Evolutionary conservation across 1,140 invertebrate species (phyloP).

Genomic region (Drosophila simulans): DNA sequence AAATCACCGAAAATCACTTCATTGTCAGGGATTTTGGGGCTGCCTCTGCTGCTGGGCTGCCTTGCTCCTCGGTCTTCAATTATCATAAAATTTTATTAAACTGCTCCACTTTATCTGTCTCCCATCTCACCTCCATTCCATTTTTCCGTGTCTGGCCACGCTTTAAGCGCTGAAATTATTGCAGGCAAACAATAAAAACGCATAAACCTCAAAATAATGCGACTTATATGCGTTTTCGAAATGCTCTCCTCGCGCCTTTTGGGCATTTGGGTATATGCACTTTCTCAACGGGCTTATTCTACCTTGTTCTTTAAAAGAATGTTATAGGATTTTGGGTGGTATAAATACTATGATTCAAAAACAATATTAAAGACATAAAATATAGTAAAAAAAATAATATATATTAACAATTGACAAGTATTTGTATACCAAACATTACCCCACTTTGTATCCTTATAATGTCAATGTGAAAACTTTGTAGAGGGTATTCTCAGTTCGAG

Average conservation of each 20-base stretch:
- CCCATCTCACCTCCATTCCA: slow-evolving; percentile 32
- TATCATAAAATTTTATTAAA: slow-evolving; percentile 79
- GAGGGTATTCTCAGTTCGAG: slow-evolving; percentile 12
- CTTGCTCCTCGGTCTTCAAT: slow-evolving; percentile 57
- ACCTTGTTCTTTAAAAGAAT: neutral
- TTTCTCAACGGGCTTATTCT: neutral
- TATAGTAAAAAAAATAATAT: too few relatives aligned
- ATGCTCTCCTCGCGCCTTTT: slow-evolving; percentile 3
- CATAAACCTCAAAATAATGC: slow-evolving; percentile 76
- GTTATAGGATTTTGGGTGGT: too few relatives aligned
- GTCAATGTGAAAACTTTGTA: neutral
- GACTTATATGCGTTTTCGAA: slow-evolving; percentile 50
- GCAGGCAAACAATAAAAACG: slow-evolving; percentile 75
- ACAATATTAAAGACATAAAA: neutral
- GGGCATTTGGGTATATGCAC: neutral
- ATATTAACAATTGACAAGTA: too few relatives aligned
- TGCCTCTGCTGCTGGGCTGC: slow-evolving; percentile 2
- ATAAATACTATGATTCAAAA: too few relatives aligned
- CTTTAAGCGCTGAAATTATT: slow-evolving; percentile 78
- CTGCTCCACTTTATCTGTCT: slow-evolving; percentile 78
- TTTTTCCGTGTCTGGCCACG: slow-evolving; percentile 43
- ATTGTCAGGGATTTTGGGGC: slow-evolving; percentile 57
- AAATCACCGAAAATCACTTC: slow-evolving; percentile 60
- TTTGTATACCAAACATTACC: too few relatives aligned
- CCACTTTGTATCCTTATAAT: too few relatives aligned